These are phyloP conservation scores for Ctenochaetus hawaiiensis DNA, from an alignment of 2,797 vertebrate species.

Conservation along the genomic window DNA sequence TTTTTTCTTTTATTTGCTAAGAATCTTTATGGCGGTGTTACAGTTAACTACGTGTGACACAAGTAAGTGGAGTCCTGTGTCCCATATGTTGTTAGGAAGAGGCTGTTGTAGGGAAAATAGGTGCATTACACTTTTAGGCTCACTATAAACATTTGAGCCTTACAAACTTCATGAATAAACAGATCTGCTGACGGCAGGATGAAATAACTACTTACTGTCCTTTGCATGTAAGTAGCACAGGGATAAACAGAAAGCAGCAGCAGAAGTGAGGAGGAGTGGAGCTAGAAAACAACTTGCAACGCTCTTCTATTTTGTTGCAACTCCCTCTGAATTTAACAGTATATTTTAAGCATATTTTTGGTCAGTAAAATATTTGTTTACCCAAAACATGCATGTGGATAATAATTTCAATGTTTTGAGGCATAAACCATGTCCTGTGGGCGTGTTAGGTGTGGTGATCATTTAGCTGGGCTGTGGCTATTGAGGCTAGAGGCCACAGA, in stretches of 20 bases:
- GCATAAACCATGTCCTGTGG: conserved; percentile 68
- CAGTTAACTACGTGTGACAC: not conserved
- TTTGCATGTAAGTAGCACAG: not conserved
- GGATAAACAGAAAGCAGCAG: conserved; percentile 1
- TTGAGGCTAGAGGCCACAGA: conserved; percentile 38
- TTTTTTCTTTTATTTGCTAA: no score
- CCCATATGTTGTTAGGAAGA: conserved; percentile 5
- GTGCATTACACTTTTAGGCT: not conserved
- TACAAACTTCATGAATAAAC: not conserved
- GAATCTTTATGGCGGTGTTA: not conserved
- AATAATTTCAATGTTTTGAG: conserved; percentile 67
- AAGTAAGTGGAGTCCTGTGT: not conserved
- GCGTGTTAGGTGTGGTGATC: conserved; percentile 71
- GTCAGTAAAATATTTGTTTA: conserved; percentile 70
- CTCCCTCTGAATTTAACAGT: conserved; percentile 35
- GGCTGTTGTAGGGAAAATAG: not conserved
- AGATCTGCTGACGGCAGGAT: not conserved
- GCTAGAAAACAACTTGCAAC: conserved; percentile 5
- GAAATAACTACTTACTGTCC: not conserved
- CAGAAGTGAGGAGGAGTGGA: not conserved
- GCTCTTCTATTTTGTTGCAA: conserved; percentile 22
- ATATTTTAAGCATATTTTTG: conserved; percentile 56
- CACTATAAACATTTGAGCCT: not conserved
- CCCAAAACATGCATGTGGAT: conserved; percentile 53
- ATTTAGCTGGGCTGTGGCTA: conserved; percentile 64